phyloP scores from a whole-genome alignment of 92 coral and sea anemone genomes.

The Palythoa grandiflora region DNA sequence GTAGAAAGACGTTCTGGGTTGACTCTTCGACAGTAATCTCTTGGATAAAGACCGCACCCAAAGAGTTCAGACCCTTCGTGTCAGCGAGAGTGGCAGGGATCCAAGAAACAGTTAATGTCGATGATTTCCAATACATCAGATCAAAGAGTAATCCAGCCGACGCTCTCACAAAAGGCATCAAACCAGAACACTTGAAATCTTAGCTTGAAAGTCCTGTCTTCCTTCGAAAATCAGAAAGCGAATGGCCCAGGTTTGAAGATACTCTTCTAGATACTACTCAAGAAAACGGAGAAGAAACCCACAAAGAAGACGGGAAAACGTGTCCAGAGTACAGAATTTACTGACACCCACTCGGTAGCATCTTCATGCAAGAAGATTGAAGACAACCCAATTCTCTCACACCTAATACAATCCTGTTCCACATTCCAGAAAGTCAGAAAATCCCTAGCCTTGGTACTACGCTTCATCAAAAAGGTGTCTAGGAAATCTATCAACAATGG shows the following conservation, averaged over 20 bases:
- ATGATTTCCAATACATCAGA: conserved; percentile 61
- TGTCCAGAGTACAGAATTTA: conserved; percentile 1
- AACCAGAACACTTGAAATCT: conserved; percentile 22
- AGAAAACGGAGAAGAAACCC: conserved; percentile 14
- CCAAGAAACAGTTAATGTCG: conserved; percentile 64
- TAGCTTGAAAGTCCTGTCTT: conserved; percentile 43
- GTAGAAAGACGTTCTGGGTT: conserved; percentile 53
- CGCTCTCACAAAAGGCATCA: conserved; percentile 68
- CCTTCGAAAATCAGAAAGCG: conserved; percentile 44
- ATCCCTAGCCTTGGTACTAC: conserved; percentile 59
- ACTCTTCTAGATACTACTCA: no score
- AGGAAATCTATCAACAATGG: neutral
- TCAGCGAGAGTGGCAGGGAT: conserved; percentile 73
- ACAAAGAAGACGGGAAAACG: conserved; percentile 13
- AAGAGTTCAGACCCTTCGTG: conserved; percentile 65
- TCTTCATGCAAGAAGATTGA: conserved; percentile 1
- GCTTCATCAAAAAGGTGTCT: conserved; percentile 52
- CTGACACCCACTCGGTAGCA: neutral
- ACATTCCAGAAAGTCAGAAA: conserved; percentile 57
- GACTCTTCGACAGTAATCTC: conserved; percentile 71
- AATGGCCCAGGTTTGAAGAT: conserved; percentile 52
- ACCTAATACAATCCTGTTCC: conserved; percentile 61
- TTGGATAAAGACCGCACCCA: conserved; percentile 62
- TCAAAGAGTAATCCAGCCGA: conserved; percentile 75
- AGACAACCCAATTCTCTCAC: conserved; percentile 63